Percentiles rank a stretch among this genome's conserved stretches.
Evolutionary conservation across 2,888 invertebrate species (phyloP).

Genomic region (Phragmatobia fuliginosa): DNA sequence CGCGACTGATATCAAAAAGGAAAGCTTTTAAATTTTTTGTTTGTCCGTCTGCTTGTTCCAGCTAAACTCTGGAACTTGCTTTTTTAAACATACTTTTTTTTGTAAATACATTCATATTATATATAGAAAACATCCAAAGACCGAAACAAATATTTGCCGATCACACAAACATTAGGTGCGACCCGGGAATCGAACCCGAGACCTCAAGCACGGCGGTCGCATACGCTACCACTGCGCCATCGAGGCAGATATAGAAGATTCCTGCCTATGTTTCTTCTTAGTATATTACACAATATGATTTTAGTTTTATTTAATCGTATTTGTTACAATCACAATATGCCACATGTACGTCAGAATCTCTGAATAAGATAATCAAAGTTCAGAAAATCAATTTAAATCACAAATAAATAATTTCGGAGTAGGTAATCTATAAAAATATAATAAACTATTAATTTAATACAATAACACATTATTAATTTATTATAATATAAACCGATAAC

Average conservation of each 20-base stretch:
- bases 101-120: too few relatives aligned
- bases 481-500: constrained; percentile 6
- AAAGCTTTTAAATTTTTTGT: too few relatives aligned
- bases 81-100: too few relatives aligned
- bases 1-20: too few relatives aligned
- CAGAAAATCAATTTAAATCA: neutral
- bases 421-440: constrained; percentile 1
- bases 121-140: too few relatives aligned
- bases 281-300: neutral
- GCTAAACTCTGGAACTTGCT: too few relatives aligned
- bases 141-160: too few relatives aligned
- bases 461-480: constrained; percentile 16
- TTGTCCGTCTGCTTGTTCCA: too few relatives aligned
- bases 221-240: too few relatives aligned
- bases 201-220: too few relatives aligned
- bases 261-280: neutral
- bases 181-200: too few relatives aligned
- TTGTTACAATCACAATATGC: neutral
- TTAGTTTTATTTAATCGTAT: neutral
- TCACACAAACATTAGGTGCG: too few relatives aligned
- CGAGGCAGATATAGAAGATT: neutral
- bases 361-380: neutral
- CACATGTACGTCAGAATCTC: neutral
- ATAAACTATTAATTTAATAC: constrained; percentile 8
- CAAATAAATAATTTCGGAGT: neutral